These are phyloP conservation scores for Ennomos fuscantarius DNA, from an alignment of 2,888 invertebrate genomes.

Conservation along the genomic window DNA sequence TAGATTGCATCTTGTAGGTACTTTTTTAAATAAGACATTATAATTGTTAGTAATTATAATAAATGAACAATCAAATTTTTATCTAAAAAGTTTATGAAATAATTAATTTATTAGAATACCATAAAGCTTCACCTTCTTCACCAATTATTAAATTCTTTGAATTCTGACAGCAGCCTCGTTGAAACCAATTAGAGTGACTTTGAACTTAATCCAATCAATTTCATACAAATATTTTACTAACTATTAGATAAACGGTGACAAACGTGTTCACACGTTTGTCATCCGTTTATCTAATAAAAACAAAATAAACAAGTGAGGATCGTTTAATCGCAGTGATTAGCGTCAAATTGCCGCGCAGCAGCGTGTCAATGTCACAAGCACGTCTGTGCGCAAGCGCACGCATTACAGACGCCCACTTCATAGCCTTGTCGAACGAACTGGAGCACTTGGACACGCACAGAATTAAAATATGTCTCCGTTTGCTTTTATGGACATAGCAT, in stretches of 20 bases:
- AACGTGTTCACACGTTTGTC: slow-evolving; percentile 10
- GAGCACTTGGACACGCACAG: slow-evolving; percentile 55
- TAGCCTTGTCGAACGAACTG: slow-evolving; percentile 58
- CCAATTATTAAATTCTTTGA: slow-evolving; percentile 1
- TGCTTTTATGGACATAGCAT: slow-evolving; percentile 26
- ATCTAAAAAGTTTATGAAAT: too few species aligned
- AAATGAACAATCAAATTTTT: too few species aligned
- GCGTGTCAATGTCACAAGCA: slow-evolving; percentile 55
- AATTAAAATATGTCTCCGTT: slow-evolving; percentile 32
- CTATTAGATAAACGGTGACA: too few species aligned
- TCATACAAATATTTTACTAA: slow-evolving; percentile 17
- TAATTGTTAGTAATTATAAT: too few species aligned
- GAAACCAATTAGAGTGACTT: slow-evolving; percentile 15
- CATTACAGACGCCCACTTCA: slow-evolving; percentile 51
- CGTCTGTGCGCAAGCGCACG: slow-evolving; percentile 30
- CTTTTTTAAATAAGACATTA: not conserved
- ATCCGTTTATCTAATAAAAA: slow-evolving; percentile 19
- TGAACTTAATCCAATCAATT: slow-evolving; percentile 17
- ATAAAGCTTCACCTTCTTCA: slow-evolving; percentile 14
- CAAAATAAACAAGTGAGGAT: slow-evolving; percentile 32
- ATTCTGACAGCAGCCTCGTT: slow-evolving; percentile 10
- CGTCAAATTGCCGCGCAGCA: slow-evolving; percentile 45
- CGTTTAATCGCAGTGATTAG: slow-evolving; percentile 51
- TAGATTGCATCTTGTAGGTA: too few species aligned
- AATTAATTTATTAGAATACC: slow-evolving; percentile 1